Conservation (phyloP, 2,888 invertebrate genomes). For the Mactromeris polynyma region DNA sequence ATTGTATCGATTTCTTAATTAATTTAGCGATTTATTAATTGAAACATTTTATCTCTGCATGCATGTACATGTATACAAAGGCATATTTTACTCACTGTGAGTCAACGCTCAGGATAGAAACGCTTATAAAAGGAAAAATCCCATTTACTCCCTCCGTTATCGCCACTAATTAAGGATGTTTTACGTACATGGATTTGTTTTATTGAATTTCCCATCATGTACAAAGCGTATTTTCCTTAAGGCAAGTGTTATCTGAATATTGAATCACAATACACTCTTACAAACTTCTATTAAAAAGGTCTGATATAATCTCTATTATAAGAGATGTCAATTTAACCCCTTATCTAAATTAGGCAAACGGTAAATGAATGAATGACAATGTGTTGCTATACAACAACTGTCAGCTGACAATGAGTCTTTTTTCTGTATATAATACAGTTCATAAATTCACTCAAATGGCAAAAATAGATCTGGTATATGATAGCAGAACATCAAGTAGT, state of each 20-base stretch:
- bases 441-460: too few relatives aligned
- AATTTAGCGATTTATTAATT: background rate
- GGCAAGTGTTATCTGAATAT: background rate
- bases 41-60: background rate
- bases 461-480: too few relatives aligned
- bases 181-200: background rate
- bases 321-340: background rate
- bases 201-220: conserved; percentile 14
- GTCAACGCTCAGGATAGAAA: background rate
- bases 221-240: conserved; percentile 4
- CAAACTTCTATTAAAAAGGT: background rate
- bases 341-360: conserved; percentile 15
- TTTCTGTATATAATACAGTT: too few relatives aligned
- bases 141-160: background rate
- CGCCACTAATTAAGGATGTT: conserved; percentile 1
- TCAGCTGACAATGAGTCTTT: too few relatives aligned
- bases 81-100: background rate
- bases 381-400: background rate
- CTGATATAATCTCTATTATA: background rate
- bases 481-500: too few relatives aligned
- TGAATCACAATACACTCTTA: conserved; percentile 2
- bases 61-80: background rate
- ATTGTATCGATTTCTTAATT: background rate
- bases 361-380: background rate
- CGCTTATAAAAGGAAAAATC: background rate